phyloP scores from a whole-genome alignment of 2,797 vertebrate species.

The Lagorchestes hirsutus region DNA sequence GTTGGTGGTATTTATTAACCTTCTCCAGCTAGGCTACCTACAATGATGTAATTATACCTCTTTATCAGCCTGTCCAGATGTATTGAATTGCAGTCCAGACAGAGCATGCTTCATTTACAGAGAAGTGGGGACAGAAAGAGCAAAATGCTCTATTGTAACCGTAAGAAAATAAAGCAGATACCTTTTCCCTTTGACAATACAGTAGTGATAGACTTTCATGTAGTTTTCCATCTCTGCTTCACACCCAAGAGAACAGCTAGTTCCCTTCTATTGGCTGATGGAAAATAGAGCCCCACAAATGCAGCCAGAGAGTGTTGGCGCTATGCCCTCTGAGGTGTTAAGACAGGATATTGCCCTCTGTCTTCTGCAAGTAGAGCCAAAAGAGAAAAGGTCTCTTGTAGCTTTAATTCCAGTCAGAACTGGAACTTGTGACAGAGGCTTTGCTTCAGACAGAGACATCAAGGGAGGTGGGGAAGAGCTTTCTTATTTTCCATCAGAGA shows the following conservation, averaged over 20 bases:
- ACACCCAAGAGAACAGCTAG: conserved; percentile 9
- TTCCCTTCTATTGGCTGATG: background rate
- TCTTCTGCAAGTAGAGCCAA: background rate
- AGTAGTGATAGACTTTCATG: conserved; percentile 48
- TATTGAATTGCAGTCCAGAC: conserved; percentile 30
- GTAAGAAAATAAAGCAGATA: conserved; percentile 3
- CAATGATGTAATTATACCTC: conserved; percentile 5
- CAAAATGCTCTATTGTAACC: conserved; percentile 30
- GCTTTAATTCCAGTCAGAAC: background rate
- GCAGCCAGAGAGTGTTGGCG: background rate
- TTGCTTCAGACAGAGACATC: background rate
- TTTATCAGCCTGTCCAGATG: conserved; percentile 36
- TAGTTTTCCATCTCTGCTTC: conserved; percentile 20
- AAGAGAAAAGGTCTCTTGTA: background rate
- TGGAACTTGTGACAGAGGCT: background rate
- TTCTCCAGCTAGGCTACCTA: background rate
- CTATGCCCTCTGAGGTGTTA: background rate
- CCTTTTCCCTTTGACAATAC: conserved; percentile 35
- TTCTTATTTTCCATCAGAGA: background rate
- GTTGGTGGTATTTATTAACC: conserved; percentile 34
- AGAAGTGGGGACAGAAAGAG: background rate
- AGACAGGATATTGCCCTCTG: conserved; percentile 15
- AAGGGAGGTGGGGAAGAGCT: background rate
- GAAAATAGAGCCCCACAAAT: background rate
- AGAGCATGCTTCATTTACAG: conserved; percentile 3